Evolutionary conservation across 2,113 vertebrate genomes (phyloP), one percentile per base, ranked within the genome.

Genomic region (Chamaea fasciata): DNA sequence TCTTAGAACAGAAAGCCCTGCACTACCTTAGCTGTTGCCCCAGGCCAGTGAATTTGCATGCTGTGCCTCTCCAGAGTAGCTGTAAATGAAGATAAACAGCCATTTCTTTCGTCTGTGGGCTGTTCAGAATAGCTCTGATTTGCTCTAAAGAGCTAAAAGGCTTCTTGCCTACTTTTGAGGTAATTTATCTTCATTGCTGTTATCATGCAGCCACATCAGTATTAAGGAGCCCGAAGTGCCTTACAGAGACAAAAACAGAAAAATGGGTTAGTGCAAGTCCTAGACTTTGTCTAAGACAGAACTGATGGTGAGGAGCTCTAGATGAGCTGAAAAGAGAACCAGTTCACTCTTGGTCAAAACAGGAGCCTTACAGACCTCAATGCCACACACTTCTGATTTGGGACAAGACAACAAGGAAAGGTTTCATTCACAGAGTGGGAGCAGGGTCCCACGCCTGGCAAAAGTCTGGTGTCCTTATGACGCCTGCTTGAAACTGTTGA

Each of bases 141-240:
- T 94, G 83, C 56, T 89, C 88, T 88, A 78, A 95, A 94, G 76
- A 95, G 90, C 94, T 92, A 83, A 94, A 90, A 94, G 92, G 90
- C 88, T 89, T 95, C 93, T 90, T 92, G 88, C 83, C 92, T 86
- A 23, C 87, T 94, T 94, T 78, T 71, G 69, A 81, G 75, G 86
- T 68, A 92, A 90, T 96, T 94, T 94, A 87, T 97, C 92, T 96
- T 96, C 95, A 94, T 96, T 92, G 94, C 64, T 87, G 73, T 90
- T 96, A 93, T 93, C 94, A 89, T 39, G 56, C 52, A 90, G 42
- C 60, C 42, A 4, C 88, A 94, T 90, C 90, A 89, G 85, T 89
- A 87, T 80, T 88, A 92, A 95, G 89, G 69, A 91, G 80, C 42
- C 52, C 0, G 0, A 78, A 88, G 62, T 84, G 79, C 65, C 83